Evolutionary conservation across 2,888 invertebrate genomes (phyloP).

Genomic region (Drosophila melanosoma): DNA sequence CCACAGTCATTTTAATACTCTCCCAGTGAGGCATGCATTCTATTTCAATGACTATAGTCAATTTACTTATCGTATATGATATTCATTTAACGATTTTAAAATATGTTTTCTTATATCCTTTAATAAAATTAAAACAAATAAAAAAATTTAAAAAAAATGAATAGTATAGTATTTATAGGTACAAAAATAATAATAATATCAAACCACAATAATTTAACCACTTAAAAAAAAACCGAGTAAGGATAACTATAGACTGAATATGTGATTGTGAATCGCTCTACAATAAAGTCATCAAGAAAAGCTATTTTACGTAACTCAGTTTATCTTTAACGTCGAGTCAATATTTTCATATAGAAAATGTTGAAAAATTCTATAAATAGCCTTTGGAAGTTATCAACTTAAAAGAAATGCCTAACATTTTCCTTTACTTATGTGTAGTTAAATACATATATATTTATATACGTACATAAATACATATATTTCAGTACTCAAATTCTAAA

Average conservation of each 20-base stretch:
- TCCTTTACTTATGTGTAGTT: neutral
- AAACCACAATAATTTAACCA: too few relatives aligned
- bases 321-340: neutral
- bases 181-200: neutral
- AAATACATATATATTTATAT: neutral
- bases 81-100: neutral
- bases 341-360: neutral
- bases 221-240: neutral
- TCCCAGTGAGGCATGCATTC: slow-evolving; percentile 12
- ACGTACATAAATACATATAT: neutral
- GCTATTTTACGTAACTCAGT: neutral
- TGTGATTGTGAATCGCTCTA: neutral
- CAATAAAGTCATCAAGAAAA: neutral
- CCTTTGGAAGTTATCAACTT: neutral
- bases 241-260: neutral
- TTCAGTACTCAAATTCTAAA: neutral
- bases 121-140: neutral
- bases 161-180: neutral
- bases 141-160: neutral
- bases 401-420: neutral
- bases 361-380: neutral
- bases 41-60: neutral
- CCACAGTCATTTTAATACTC: slow-evolving; percentile 54
- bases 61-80: neutral
- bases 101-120: neutral